These are phyloP conservation scores for Gnathonemus echidnorhynchus DNA, from an alignment of 2,113 vertebrate species.

Conservation along the genomic window DNA sequence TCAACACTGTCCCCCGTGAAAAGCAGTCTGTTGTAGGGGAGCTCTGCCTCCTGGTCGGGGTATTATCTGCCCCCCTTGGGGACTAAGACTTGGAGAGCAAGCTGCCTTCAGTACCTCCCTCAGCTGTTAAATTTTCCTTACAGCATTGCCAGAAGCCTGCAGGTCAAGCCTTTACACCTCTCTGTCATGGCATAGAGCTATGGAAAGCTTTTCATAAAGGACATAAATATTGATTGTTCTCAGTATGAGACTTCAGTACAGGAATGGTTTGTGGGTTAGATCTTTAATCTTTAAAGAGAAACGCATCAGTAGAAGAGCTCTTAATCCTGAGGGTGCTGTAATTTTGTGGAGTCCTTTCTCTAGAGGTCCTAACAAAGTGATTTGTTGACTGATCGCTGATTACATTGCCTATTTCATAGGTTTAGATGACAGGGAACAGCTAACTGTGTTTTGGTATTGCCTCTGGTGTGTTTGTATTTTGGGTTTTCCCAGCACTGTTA, in stretches of 20 bases:
- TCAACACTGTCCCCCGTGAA: not conserved
- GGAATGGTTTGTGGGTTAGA: not conserved
- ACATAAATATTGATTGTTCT: not conserved
- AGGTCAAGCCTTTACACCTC: not conserved
- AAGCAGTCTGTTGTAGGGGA: not conserved
- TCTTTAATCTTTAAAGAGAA: not conserved
- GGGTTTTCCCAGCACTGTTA: not conserved
- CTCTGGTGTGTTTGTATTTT: not conserved
- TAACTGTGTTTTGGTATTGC: not conserved
- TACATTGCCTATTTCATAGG: not conserved
- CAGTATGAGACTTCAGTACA: not conserved
- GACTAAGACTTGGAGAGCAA: not conserved
- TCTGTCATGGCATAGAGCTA: not conserved
- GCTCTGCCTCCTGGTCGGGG: not conserved
- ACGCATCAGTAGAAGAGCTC: not conserved
- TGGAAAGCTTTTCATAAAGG: not conserved
- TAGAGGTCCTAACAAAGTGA: not conserved
- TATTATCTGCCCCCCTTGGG: not conserved
- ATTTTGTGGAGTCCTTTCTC: not conserved
- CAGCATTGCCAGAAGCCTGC: not conserved
- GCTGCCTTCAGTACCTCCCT: not conserved
- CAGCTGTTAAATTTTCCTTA: not conserved
- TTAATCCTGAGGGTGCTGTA: not conserved
- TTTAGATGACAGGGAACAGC: not conserved
- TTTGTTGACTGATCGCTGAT: not conserved